Evolutionary conservation across 2,797 vertebrate species (phyloP).

Genomic region (Smutsia temminckii): DNA sequence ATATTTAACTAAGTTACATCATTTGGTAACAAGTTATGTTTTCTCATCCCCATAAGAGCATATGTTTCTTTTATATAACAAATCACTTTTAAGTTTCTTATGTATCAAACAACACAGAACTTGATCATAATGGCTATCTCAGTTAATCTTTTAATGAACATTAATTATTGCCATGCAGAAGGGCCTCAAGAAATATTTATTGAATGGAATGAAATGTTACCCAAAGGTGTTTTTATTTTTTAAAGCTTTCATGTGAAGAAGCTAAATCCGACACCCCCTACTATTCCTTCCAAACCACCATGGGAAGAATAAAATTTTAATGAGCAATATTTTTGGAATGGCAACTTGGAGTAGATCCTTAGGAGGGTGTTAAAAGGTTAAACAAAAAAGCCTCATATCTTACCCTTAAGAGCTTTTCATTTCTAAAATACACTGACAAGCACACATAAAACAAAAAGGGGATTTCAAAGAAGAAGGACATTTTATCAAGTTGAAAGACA

Average conservation of each 20-base stretch:
- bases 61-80: not conserved
- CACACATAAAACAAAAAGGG: constrained; percentile 27
- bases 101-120: not conserved
- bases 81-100: not conserved
- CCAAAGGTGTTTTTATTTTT: not conserved
- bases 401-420: constrained; percentile 14
- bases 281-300: not conserved
- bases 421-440: constrained; percentile 45
- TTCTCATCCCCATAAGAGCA: not conserved
- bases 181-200: not conserved
- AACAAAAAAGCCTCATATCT: not conserved
- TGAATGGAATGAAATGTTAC: not conserved
- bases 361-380: not conserved
- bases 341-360: not conserved
- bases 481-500: constrained; percentile 68
- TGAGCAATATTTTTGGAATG: not conserved
- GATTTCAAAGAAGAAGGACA: constrained; percentile 55
- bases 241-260: not conserved
- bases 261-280: not conserved
- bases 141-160: not conserved
- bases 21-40: not conserved
- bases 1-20: not conserved
- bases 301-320: not conserved
- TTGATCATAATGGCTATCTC: not conserved
- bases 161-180: not conserved